Base-by-base conservation (phyloP, 23 tunicate genomes). In the Phallusia fumigata region DNA sequence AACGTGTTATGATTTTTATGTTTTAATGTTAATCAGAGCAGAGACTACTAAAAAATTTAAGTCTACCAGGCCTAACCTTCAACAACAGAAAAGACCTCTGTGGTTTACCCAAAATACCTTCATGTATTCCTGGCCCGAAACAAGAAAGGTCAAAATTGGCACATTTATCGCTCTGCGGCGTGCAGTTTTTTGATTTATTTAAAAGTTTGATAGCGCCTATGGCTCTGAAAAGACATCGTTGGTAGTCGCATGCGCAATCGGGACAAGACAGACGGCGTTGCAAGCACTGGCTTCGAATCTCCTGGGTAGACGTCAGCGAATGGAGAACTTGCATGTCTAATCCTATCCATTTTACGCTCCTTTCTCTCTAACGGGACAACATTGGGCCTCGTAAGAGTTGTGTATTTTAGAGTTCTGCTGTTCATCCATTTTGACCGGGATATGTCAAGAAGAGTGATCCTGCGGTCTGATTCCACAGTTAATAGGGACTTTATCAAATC, bases 181-280 rank as follows among this genome's bases (percentile, higher is more conserved):
- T n/a, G n/a, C n/a, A n/a, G n/a, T 58, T 58, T 22, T 24, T 58
- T 21, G 26, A 1, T 58, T 58, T 13, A 58, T 58, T 58, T 21
- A 58, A 58, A 58, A 58, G 26, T 13, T 24, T 58, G 69, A 24
- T 58, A 24, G 16, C 69, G 69, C 16, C 28, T 58, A 16, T 58
- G 47, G 10, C 47, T 58, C 13, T 58, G 69, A 58, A 58, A 58
- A 58, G 69, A 6, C 69, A 58, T 58, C 5, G 69, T 82, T 30
- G 97, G 97, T 53, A 87, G 40, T 18, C 86, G 69, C 87, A 88
- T 92, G 1, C 97, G 91, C 35, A 92, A 33, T 19, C 91, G 81
- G 24, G 97, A 92, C 45, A 92, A 82, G 0, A 92, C 87, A 52
- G 97, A 92, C 0, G 82, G 81, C 11, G 88, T 35, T 52, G 76